Evolutionary conservation across 2,113 vertebrate species (phyloP).

Genomic region (Solenodon paradoxus): DNA sequence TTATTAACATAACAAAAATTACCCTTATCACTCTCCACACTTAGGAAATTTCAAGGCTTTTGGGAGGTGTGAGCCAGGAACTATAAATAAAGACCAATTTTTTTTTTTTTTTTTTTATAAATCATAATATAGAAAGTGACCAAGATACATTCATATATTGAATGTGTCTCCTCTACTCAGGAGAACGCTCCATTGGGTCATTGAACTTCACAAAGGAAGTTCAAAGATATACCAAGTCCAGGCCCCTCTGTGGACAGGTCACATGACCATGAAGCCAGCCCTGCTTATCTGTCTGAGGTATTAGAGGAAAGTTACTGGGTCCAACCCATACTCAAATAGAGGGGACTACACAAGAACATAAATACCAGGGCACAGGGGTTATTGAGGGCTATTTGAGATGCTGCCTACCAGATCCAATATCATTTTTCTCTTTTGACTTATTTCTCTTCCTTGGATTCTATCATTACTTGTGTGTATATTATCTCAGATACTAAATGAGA

Average conservation of each 20-base stretch:
- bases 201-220: not conserved
- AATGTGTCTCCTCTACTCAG: not conserved
- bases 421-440: not conserved
- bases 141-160: not conserved
- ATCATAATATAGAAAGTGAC: not conserved
- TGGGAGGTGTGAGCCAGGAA: too few relatives aligned
- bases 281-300: not conserved
- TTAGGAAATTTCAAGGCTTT: too few relatives aligned
- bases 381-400: not conserved
- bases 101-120: too few relatives aligned
- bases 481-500: not conserved
- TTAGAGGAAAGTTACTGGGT: not conserved
- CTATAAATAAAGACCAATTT: too few relatives aligned
- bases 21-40: too few relatives aligned
- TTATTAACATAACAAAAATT: too few relatives aligned
- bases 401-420: not conserved
- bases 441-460: not conserved
- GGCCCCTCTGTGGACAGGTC: not conserved
- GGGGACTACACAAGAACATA: not conserved
- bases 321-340: not conserved
- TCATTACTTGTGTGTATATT: not conserved
- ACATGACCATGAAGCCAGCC: not conserved
- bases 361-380: not conserved
- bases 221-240: not conserved
- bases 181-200: not conserved